Conservation (phyloP, 2,888 invertebrate genomes). For the Lacanobia oleracea region DNA sequence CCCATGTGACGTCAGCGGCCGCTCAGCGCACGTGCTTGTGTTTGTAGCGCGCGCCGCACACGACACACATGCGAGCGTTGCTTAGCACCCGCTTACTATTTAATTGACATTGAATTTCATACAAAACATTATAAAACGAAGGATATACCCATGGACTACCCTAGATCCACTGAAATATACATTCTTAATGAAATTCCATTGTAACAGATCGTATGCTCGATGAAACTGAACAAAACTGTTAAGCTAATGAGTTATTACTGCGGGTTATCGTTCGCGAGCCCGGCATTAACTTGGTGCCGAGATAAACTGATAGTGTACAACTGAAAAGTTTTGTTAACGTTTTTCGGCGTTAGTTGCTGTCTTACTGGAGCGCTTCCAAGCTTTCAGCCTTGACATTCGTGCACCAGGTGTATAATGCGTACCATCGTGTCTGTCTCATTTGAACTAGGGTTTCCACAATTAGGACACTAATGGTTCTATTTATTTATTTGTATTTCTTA, state of each 20-base stretch:
- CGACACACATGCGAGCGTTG: conserved; percentile 82
- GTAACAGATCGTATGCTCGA: background rate
- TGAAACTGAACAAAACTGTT: conserved; percentile 39
- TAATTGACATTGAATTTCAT: conserved; percentile 79
- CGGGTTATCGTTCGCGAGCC: conserved; percentile 64
- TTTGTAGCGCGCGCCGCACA: conserved; percentile 84
- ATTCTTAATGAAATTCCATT: conserved; percentile 8
- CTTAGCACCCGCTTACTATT: conserved; percentile 74
- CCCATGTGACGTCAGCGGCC: conserved; percentile 83
- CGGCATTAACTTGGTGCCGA: conserved; percentile 30
- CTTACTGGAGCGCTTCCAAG: conserved; percentile 86
- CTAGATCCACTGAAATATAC: conserved; percentile 13
- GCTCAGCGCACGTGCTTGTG: conserved; percentile 88
- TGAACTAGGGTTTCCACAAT: conserved; percentile 72
- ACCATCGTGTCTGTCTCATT: conserved; percentile 71
- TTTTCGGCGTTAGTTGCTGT: conserved; percentile 63
- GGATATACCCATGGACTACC: conserved; percentile 1
- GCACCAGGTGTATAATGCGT: conserved; percentile 81
- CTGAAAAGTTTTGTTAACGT: conserved; percentile 38
- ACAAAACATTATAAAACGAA: conserved; percentile 59
- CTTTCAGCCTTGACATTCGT: conserved; percentile 88
- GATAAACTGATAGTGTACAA: conserved; percentile 49
- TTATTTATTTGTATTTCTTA: conserved; percentile 34
- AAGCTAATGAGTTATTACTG: conserved; percentile 51
- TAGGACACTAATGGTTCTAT: conserved; percentile 38